Percentiles rank a stretch among this genome's conserved stretches.
phyloP scores from a whole-genome alignment of 2,888 invertebrate species.

The Apamea anceps region DNA sequence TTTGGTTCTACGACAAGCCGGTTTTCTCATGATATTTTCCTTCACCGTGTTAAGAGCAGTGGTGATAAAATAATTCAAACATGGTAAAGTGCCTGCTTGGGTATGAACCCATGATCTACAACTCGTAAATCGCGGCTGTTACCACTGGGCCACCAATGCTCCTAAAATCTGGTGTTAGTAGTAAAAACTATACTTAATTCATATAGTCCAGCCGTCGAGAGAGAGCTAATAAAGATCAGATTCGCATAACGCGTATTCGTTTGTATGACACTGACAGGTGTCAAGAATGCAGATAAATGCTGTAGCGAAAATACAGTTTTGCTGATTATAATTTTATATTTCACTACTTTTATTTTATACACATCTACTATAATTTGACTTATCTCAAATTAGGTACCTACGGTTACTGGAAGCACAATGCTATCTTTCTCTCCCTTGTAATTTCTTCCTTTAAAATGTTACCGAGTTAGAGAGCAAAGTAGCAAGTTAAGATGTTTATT shows the following conservation, averaged over 20 bases:
- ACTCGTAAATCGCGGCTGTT: too few species aligned
- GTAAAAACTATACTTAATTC: not conserved
- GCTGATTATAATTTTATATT: not conserved
- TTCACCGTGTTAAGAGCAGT: not conserved
- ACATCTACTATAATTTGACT: not conserved
- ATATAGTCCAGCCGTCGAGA: too few species aligned
- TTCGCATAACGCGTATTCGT: too few species aligned
- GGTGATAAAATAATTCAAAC: not conserved
- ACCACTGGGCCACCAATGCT: too few species aligned
- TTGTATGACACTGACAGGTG: too few species aligned
- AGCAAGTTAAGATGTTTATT: conserved; percentile 34
- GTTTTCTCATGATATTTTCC: not conserved
- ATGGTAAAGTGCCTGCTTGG: too few species aligned
- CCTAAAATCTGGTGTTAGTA: not conserved
- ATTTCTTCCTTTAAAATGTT: conserved; percentile 13
- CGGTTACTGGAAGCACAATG: not conserved
- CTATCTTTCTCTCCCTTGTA: not conserved
- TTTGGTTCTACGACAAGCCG: not conserved
- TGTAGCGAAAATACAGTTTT: not conserved
- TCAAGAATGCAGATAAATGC: not conserved
- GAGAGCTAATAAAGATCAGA: too few species aligned
- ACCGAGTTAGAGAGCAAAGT: conserved; percentile 25
- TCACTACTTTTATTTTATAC: not conserved
- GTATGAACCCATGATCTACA: too few species aligned
- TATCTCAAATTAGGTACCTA: not conserved